Evolutionary conservation across 2,797 vertebrate species (phyloP), one percentile per base, ranked within the genome.

Genomic region (Morelia viridis): DNA sequence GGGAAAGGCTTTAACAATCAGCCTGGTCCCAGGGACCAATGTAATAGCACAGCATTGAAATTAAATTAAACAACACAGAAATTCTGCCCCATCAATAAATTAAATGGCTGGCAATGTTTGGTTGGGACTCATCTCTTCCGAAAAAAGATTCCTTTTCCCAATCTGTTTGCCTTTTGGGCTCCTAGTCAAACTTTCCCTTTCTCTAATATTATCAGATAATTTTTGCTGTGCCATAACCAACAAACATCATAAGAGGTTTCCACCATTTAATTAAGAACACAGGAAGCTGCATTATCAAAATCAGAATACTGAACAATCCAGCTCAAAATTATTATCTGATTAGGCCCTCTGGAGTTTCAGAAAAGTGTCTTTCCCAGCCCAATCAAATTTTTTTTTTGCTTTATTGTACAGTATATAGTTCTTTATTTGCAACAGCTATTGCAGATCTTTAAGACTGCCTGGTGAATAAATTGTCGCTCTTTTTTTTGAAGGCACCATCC

Each of bases 401-500:
- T 80, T 80, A 46, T 13, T 28, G 11, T 90, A 4, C 57, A 87
- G 61, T 80, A 9, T 46, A 53, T 53, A 56, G 35, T 1, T 46
- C 11, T 53, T 11, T 31, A 64, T 15, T 84, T 50, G 58, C 24
- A 28, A 65, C 5, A 62, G 41, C 28, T 31, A 84, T 24, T 3
- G 58, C 3, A 57, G 62, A 61, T 41, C n/a, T 84, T 24, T 12
- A 60, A 41, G 10, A 46, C 24, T 7, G 11, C 13, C 53, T 41
- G 13, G 56, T 58, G 46, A 91, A 50, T 60, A 61, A n/a, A 71
- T 31, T 80, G 2, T 19, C 89, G 28, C 0, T 3, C 0, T 7
- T 92, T 90, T 90, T 92, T 85, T 83, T 85, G 11, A 53, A 87
- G 76, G 53, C 13, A 71, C 0, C 11, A 71, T 92, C 26, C 61